These are phyloP conservation scores for Picathartes gymnocephalus DNA, from an alignment of 2,113 vertebrate species.

Conservation along the genomic window DNA sequence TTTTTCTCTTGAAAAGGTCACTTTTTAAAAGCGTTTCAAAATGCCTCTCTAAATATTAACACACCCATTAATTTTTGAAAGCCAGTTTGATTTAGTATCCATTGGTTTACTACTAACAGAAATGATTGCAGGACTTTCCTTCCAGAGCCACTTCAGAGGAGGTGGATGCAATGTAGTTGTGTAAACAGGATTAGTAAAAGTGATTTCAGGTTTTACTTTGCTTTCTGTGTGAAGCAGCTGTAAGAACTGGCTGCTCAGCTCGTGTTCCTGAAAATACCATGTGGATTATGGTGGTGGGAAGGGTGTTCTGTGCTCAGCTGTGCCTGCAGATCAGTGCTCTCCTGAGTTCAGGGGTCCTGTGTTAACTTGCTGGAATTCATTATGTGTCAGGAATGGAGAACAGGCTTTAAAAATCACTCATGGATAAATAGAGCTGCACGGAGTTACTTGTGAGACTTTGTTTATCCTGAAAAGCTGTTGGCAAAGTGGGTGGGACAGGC, in stretches of 20 bases:
- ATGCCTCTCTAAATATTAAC: background rate
- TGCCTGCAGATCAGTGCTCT: background rate
- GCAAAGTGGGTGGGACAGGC: slow-evolving; percentile 1
- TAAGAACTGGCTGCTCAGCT: background rate
- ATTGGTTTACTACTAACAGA: background rate
- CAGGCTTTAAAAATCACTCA: background rate
- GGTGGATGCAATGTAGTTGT: background rate
- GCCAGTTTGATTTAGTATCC: background rate
- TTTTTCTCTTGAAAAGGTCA: background rate
- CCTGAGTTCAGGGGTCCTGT: background rate
- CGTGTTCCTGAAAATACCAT: background rate
- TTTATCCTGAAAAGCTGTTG: background rate
- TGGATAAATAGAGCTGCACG: background rate
- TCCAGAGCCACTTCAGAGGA: background rate
- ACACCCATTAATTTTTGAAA: background rate
- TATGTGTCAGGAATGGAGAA: background rate
- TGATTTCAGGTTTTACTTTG: background rate
- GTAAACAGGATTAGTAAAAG: background rate
- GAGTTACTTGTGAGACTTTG: background rate
- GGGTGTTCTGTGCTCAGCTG: background rate
- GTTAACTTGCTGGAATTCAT: background rate
- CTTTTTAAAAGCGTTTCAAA: background rate
- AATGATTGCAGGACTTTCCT: background rate
- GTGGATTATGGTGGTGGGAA: background rate
- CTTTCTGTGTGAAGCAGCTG: background rate